Conservation (phyloP, 1,140 invertebrate species). For the Drosophila willistoni region DNA sequence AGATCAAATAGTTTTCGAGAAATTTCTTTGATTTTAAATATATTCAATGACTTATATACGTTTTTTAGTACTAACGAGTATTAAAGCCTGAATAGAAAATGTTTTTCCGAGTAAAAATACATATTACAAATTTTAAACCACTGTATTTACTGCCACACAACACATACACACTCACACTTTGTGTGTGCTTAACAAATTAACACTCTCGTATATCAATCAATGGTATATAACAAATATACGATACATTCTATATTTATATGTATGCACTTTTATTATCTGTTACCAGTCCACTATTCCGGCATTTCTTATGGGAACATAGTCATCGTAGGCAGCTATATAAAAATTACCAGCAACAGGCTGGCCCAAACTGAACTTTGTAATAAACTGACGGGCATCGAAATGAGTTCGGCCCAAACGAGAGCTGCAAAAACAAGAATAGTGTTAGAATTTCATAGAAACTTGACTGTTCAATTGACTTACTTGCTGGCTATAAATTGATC, state of each 20-base stretch:
- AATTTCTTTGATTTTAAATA: no score
- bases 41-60: no score
- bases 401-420: slow-evolving; percentile 88
- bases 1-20: no score
- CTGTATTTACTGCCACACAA: not conserved
- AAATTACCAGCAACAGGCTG: slow-evolving; percentile 94
- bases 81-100: not conserved
- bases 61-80: no score
- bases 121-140: slow-evolving; percentile 25
- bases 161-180: not conserved
- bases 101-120: not conserved
- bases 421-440: slow-evolving; percentile 57
- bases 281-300: slow-evolving; percentile 20
- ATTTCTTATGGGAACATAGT: slow-evolving; percentile 89
- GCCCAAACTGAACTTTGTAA: slow-evolving; percentile 91
- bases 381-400: slow-evolving; percentile 92
- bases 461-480: slow-evolving; percentile 20
- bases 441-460: not conserved
- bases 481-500: slow-evolving; percentile 51
- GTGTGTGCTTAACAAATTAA: slow-evolving; percentile 15
- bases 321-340: slow-evolving; percentile 94
- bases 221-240: not conserved
- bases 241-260: not conserved
- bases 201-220: slow-evolving; percentile 13
- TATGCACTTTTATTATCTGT: not conserved